phyloP scores from a whole-genome alignment of 2,113 vertebrate species.

The Sebastes schlegelii region DNA sequence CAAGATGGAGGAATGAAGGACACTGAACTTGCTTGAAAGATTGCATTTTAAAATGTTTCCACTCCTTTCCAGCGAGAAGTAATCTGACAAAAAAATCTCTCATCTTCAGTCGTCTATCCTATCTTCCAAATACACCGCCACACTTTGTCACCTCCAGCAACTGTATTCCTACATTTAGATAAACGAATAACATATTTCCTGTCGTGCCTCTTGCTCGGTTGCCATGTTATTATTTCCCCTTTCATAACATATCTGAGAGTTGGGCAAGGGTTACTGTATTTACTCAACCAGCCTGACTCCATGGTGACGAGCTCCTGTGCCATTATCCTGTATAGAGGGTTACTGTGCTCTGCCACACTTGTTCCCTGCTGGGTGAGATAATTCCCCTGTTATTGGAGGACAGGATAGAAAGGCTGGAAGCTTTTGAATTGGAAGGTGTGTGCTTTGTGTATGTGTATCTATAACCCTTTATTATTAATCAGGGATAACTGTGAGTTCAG shows the following conservation, averaged over 20 bases:
- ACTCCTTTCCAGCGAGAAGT: background rate
- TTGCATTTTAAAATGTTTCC: slow-evolving; percentile 13
- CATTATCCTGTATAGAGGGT: slow-evolving; percentile 46
- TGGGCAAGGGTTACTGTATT: slow-evolving; percentile 35
- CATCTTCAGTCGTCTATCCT: background rate
- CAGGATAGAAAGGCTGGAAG: slow-evolving; percentile 7
- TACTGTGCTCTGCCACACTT: slow-evolving; percentile 16
- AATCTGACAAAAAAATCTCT: slow-evolving; percentile 4
- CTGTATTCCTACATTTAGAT: slow-evolving; percentile 23
- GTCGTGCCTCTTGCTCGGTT: background rate
- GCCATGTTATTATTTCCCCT: slow-evolving; percentile 35
- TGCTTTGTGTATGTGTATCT: slow-evolving; percentile 32
- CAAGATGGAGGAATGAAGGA: slow-evolving; percentile 53
- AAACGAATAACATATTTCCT: slow-evolving; percentile 27
- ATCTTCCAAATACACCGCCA: background rate
- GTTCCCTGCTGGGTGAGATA: slow-evolving; percentile 37
- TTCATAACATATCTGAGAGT: slow-evolving; percentile 31
- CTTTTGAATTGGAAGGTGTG: slow-evolving; percentile 5
- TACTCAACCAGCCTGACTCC: slow-evolving; percentile 42
- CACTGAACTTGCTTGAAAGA: slow-evolving; percentile 33
- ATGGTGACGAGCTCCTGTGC: slow-evolving; percentile 44
- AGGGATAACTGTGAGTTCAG: slow-evolving; percentile 55
- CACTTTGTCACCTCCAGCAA: slow-evolving; percentile 13
- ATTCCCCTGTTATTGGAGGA: slow-evolving; percentile 26
- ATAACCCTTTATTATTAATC: slow-evolving; percentile 68